Conservation (phyloP, 2,113 vertebrate species). For the Ptychochromis oligacanthus region DNA sequence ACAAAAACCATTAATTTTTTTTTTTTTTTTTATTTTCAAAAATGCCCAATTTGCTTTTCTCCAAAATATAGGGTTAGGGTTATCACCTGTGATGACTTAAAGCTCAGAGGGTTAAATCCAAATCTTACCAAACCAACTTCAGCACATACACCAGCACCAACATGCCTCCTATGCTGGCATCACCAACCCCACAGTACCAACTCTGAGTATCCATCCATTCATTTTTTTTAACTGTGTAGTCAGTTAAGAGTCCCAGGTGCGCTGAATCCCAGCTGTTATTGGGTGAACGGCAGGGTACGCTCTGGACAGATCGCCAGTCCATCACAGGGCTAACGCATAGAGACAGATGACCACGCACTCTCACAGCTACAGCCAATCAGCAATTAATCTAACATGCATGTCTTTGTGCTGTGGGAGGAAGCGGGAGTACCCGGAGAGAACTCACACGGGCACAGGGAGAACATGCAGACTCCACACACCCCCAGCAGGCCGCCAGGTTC, state of each 20-base stretch:
- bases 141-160: background rate
- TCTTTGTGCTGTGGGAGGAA: no score
- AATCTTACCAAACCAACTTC: background rate
- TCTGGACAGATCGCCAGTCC: background rate
- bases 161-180: background rate
- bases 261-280: background rate
- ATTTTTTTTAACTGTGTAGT: background rate
- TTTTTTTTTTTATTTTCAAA: no score
- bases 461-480: no score
- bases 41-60: background rate
- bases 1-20: background rate
- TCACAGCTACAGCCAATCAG: no score
- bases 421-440: no score
- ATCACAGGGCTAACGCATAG: no score
- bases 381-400: no score
- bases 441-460: no score
- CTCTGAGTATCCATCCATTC: background rate
- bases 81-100: background rate
- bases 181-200: background rate
- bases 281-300: background rate
- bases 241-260: background rate
- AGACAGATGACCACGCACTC: no score
- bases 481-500: no score
- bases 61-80: background rate
- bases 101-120: background rate